Percentiles rank a stretch among this genome's conserved stretches.
These are phyloP conservation scores for Caenorhabditis inopinata DNA, from an alignment of 1,140 invertebrate species.

Conservation along the genomic window DNA sequence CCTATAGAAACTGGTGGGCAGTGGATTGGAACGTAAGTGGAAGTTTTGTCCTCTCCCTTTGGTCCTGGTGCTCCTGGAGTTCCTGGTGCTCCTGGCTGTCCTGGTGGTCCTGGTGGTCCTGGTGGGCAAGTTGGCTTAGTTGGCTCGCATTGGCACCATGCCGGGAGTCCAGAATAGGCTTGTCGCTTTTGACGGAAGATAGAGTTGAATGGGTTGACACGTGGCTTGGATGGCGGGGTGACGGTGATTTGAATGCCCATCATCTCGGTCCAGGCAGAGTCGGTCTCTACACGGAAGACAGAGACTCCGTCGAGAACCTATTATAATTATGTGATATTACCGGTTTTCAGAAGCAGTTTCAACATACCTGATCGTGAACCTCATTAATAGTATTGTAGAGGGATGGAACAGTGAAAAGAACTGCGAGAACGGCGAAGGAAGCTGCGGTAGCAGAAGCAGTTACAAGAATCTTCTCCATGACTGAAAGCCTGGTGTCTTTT, in stretches of 20 bases:
- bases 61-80: slow-evolving; percentile 46
- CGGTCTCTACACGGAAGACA: slow-evolving; percentile 53
- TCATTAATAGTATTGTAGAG: slow-evolving; percentile 53
- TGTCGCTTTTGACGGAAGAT: slow-evolving; percentile 51
- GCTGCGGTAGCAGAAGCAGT: neutral
- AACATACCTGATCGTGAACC: slow-evolving; percentile 51
- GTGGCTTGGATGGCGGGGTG: slow-evolving; percentile 50
- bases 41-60: slow-evolving; percentile 46
- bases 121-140: slow-evolving; percentile 47
- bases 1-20: slow-evolving; percentile 33
- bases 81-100: slow-evolving; percentile 44
- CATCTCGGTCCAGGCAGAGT: slow-evolving; percentile 54
- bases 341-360: neutral
- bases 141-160: slow-evolving; percentile 50
- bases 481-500: neutral
- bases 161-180: slow-evolving; percentile 36
- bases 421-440: slow-evolving; percentile 27
- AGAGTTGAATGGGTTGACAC: slow-evolving; percentile 47
- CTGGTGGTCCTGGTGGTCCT: slow-evolving; percentile 52
- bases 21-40: slow-evolving; percentile 43
- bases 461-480: slow-evolving; percentile 31
- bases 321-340: neutral
- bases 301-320: slow-evolving; percentile 47
- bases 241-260: slow-evolving; percentile 54
- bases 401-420: slow-evolving; percentile 22